Base-by-base conservation (phyloP, 2,888 invertebrate genomes). In the Pyrocoelia pectoralis region DNA sequence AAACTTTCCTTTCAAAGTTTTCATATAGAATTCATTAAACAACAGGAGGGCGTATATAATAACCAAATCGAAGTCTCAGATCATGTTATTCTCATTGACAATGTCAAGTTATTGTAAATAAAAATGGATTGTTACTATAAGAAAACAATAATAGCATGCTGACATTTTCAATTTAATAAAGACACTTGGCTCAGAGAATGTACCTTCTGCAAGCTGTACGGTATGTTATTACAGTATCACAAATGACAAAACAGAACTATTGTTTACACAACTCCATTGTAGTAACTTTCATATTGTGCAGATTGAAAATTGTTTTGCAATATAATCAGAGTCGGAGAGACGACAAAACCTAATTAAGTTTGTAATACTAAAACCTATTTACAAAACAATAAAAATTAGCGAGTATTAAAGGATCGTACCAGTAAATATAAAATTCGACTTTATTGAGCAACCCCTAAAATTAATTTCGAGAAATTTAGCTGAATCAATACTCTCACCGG, bases 381-480 rank as follows among this genome's bases (percentile, higher is more conserved):
- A 24, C 43, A 43, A 13, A 8, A 43, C 13, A 15, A 15, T n/a
- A 46, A 46, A 17, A 46, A 46, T 17, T 17, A 46, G 18, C 10
- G 8, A 10, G 18, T 46, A 46, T 46, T 10, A 46, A 17, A 3
- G n/a, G 17, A 18, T 18, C 10, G 4, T 10, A 9, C 4, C 17
- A 18, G 46, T 46, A 46, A 46, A 46, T 46, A 46, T 17, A 46
- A 46, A 46, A 15, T 13, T 43, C 14, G 15, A 13, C n/a, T 17
- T 8, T 46, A 46, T 17, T 1, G 18, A 46, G 18, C 17, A 10
- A 33, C 24, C 58, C 28, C 41, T 18, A 19, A 50, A 57, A 49
- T 57, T 50, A 57, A 57, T 54, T 54, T 41, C 19, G 10, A 41
- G 40, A 54, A 54, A 33, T 41, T 54, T 54, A 33, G 4, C 19